Evolutionary conservation across 2,888 invertebrate species (phyloP).

Genomic region (Mesorhabditis sp.): DNA sequence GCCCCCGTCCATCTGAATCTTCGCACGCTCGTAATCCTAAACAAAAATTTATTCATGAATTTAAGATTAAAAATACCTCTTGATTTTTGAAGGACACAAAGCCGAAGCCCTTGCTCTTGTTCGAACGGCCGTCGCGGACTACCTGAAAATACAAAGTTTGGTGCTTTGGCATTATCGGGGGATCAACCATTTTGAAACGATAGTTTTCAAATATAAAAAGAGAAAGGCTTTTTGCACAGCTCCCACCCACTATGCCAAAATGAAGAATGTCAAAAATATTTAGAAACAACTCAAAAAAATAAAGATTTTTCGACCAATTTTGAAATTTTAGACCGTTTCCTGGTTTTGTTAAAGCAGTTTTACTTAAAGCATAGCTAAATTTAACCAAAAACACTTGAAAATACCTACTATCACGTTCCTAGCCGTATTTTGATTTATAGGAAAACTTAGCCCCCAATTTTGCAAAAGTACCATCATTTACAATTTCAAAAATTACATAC

Average conservation of each 20-base stretch:
- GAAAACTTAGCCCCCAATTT: not conserved
- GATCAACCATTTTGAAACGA: too few relatives aligned
- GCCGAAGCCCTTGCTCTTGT: constrained; percentile 97
- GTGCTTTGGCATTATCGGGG: too few relatives aligned
- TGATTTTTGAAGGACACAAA: constrained; percentile 85
- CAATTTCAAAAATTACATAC: constrained; percentile 9
- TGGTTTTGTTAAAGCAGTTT: too few relatives aligned
- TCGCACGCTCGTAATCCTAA: constrained; percentile 89
- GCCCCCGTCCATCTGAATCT: constrained; percentile 98
- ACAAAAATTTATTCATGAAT: constrained; percentile 1
- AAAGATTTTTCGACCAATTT: too few relatives aligned
- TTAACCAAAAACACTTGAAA: too few relatives aligned
- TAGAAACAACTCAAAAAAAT: too few relatives aligned
- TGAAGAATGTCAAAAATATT: too few relatives aligned
- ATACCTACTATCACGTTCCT: not conserved
- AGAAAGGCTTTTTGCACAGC: too few relatives aligned
- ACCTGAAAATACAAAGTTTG: constrained; percentile 63
- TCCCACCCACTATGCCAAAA: too few relatives aligned
- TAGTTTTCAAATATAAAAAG: too few relatives aligned
- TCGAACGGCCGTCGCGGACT: constrained; percentile 88
- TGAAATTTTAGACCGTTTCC: too few relatives aligned
- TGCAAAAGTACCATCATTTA: not conserved
- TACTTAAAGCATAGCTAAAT: too few relatives aligned
- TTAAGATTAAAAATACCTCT: constrained; percentile 26
- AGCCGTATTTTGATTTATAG: not conserved